Evolutionary conservation across 2,797 vertebrate species (phyloP).

Genomic region (Nyctalus aviator): DNA sequence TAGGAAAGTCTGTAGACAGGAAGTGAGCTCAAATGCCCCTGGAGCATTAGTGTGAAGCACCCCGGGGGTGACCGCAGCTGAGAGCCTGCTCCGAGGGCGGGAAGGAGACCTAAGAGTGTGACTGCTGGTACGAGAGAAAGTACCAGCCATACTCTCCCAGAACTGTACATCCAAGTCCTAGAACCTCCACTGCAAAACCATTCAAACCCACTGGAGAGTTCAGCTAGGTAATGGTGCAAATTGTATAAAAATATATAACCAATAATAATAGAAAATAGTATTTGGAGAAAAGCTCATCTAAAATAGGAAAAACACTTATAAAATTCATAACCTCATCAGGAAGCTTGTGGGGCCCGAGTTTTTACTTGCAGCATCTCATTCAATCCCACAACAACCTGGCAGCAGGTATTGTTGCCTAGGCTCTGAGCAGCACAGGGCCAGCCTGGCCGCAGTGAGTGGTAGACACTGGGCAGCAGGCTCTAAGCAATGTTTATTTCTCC

Average conservation of each 20-base stretch:
- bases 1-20: fast-evolving
- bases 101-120: too few relatives aligned
- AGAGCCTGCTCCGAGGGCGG: fast-evolving
- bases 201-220: fast-evolving
- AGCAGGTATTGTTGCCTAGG: neutral
- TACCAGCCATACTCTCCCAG: fast-evolving
- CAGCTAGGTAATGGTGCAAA: fast-evolving
- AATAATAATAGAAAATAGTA: neutral
- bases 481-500: neutral
- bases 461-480: too few relatives aligned
- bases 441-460: fast-evolving
- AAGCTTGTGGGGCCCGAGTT: neutral
- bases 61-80: neutral
- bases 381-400: neutral
- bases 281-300: neutral
- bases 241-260: fast-evolving
- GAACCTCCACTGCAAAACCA: too few relatives aligned
- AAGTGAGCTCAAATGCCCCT: neutral
- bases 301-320: neutral
- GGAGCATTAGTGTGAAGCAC: neutral
- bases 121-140: fast-evolving
- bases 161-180: too few relatives aligned
- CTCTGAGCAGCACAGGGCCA: neutral
- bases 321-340: neutral
- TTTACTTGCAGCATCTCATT: neutral